phyloP scores from a whole-genome alignment of 2,113 vertebrate genomes.

The Bombycilla garrulus region DNA sequence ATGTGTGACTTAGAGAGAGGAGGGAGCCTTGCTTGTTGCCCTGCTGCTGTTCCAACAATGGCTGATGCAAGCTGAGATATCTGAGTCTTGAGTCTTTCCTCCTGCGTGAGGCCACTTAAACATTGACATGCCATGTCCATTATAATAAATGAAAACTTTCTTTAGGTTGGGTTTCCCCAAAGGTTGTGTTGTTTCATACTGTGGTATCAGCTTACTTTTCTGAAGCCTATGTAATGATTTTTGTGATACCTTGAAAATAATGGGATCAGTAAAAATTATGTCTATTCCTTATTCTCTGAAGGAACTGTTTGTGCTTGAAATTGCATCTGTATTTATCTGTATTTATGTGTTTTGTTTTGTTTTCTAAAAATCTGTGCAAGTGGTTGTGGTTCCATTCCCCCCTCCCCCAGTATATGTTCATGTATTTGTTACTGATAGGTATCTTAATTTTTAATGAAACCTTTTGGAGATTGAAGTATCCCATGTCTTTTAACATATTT shows the following conservation, averaged over 20 bases:
- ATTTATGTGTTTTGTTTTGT: not conserved
- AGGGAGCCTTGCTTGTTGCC: not conserved
- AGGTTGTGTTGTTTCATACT: not conserved
- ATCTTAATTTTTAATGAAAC: not conserved
- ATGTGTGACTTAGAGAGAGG: not conserved
- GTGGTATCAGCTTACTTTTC: not conserved
- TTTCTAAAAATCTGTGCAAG: not conserved
- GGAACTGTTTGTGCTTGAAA: not conserved
- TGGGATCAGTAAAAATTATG: not conserved
- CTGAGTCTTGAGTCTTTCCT: not conserved
- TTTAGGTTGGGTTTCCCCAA: not conserved
- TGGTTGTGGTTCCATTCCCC: not conserved
- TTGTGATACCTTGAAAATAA: not conserved
- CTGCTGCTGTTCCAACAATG: not conserved
- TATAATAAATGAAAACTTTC: not conserved
- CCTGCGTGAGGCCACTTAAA: not conserved
- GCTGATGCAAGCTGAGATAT: not conserved
- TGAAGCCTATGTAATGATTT: not conserved
- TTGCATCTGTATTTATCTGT: not conserved
- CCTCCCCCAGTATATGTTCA: not conserved
- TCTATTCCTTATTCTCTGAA: not conserved
- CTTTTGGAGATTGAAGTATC: not conserved
- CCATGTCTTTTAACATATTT: not conserved
- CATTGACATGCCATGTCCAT: not conserved
- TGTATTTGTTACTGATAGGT: not conserved